phyloP scores from a whole-genome alignment of 2,797 vertebrate genomes.

The Falco rusticolus region DNA sequence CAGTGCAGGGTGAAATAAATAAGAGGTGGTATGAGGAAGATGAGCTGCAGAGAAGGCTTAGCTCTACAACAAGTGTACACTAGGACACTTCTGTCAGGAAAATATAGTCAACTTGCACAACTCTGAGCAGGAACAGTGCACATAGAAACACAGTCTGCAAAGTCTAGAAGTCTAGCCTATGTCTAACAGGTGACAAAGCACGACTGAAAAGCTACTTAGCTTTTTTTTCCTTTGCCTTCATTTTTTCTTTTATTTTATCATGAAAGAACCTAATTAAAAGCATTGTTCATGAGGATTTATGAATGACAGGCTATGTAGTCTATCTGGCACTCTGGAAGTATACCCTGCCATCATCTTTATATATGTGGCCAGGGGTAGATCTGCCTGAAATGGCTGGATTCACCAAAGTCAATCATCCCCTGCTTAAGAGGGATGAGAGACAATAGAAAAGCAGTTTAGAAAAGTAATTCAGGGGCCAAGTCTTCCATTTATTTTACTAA shows the following conservation, averaged over 20 bases:
- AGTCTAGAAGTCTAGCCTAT: neutral
- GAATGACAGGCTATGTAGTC: neutral
- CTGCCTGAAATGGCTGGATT: neutral
- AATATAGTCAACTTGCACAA: neutral
- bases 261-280: neutral
- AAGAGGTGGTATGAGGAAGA: neutral
- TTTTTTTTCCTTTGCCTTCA: neutral
- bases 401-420: neutral
- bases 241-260: neutral
- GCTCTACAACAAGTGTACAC: neutral
- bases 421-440: neutral
- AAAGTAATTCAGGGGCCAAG: neutral
- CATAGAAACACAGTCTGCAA: neutral
- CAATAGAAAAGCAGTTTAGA: neutral
- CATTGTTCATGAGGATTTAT: neutral
- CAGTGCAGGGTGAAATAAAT: neutral
- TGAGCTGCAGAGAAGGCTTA: neutral
- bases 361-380: neutral
- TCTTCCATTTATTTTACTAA: neutral
- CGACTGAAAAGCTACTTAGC: neutral
- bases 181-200: neutral
- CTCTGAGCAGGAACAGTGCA: neutral
- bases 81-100: neutral
- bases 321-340: neutral
- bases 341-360: neutral